These are phyloP conservation scores for Epicauta chinensis DNA, from an alignment of 1,140 invertebrate genomes.

Conservation along the genomic window DNA sequence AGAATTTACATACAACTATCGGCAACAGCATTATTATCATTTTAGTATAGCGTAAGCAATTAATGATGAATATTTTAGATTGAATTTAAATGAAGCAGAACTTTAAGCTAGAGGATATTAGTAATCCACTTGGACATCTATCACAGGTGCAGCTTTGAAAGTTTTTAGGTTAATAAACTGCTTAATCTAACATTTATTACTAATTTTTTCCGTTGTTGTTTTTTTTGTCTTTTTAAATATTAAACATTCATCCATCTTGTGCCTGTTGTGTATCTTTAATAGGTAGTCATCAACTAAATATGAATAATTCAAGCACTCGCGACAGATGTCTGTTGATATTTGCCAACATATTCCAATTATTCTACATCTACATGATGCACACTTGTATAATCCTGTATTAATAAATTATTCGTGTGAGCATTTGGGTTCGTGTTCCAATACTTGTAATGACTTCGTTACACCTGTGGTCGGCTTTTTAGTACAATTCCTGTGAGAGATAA, in stretches of 20 bases:
- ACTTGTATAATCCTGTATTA: slow-evolving; percentile 4
- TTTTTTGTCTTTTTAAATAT: no score
- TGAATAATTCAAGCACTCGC: slow-evolving; percentile 4
- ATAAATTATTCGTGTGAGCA: slow-evolving; percentile 12
- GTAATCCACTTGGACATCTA: no score
- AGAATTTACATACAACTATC: slow-evolving; percentile 9
- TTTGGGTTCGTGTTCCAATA: slow-evolving; percentile 13
- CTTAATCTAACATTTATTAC: no score
- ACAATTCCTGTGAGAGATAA: no score
- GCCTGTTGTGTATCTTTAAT: no score
- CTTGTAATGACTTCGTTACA: slow-evolving; percentile 9
- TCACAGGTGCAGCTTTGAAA: no score
- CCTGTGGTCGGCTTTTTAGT: background rate
- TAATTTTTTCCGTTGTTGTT: no score
- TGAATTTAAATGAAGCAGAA: slow-evolving; percentile 1
- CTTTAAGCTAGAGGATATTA: no score
- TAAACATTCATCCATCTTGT: no score
- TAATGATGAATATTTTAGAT: slow-evolving; percentile 14
- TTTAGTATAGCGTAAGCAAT: background rate
- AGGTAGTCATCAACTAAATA: slow-evolving; percentile 2
- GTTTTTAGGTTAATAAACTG: no score
- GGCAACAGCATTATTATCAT: no score
- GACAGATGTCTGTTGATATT: slow-evolving; percentile 9
- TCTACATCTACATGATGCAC: slow-evolving; percentile 9
- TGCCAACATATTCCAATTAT: slow-evolving; percentile 14